phyloP scores from a whole-genome alignment of 2,113 vertebrate species.

The Neogobius melanostomus region DNA sequence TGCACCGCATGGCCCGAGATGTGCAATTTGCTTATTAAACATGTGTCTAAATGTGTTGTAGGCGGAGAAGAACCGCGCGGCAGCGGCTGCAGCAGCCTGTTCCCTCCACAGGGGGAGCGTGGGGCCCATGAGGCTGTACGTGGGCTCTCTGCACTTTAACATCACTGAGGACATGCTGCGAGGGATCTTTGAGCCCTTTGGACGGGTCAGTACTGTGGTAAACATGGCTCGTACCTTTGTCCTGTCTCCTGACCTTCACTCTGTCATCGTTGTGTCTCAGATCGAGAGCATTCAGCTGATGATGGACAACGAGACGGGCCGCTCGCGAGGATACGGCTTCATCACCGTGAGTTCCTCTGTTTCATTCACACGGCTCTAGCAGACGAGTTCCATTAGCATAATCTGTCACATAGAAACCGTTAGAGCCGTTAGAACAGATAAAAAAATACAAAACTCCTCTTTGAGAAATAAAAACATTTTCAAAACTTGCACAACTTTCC shows the following conservation, averaged over 20 bases:
- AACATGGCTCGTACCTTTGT: neutral
- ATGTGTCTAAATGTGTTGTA: slow-evolving; percentile 41
- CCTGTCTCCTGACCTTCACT: neutral
- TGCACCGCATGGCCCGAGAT: too few relatives aligned
- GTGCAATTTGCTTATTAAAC: too few relatives aligned
- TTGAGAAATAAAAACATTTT: too few relatives aligned
- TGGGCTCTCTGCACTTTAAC: slow-evolving; percentile 96
- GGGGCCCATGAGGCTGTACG: slow-evolving; percentile 96
- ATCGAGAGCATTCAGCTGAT: slow-evolving; percentile 98
- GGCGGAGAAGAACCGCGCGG: slow-evolving; percentile 95
- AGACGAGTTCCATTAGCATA: too few relatives aligned
- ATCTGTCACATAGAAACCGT: neutral
- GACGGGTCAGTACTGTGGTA: slow-evolving; percentile 77
- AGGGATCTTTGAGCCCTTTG: slow-evolving; percentile 98
- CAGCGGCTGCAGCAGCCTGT: slow-evolving; percentile 89
- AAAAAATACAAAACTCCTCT: too few relatives aligned
- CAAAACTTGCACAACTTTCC: too few relatives aligned
- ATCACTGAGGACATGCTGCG: slow-evolving; percentile 99
- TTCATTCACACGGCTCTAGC: too few relatives aligned
- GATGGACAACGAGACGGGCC: slow-evolving; percentile 98
- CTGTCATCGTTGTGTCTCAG: slow-evolving; percentile 60
- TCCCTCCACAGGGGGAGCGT: slow-evolving; percentile 94
- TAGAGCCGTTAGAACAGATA: too few relatives aligned
- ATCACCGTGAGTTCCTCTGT: slow-evolving; percentile 84
- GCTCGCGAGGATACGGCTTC: slow-evolving; percentile 98